phyloP scores from a whole-genome alignment of 2,888 invertebrate genomes.

The Arctia plantaginis region DNA sequence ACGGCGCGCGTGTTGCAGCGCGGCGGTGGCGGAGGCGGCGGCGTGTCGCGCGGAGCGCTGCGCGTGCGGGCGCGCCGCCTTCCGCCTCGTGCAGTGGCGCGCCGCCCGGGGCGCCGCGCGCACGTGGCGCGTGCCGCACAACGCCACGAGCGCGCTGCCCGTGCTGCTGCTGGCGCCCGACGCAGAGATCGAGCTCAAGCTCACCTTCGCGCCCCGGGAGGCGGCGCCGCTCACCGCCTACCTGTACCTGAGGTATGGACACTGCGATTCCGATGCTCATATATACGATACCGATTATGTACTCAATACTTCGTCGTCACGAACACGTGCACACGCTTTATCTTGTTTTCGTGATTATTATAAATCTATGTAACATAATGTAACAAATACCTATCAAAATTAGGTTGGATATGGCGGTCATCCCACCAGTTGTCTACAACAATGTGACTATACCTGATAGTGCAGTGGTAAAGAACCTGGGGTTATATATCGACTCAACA shows the following conservation, averaged over 20 bases:
- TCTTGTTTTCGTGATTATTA: too few species aligned
- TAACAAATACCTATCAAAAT: too few species aligned
- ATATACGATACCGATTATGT: too few species aligned
- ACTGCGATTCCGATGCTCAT: neutral
- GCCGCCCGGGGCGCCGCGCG: slow-evolving; percentile 43
- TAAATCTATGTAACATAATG: too few species aligned
- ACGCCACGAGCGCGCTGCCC: slow-evolving; percentile 41
- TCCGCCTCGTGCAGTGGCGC: slow-evolving; percentile 63
- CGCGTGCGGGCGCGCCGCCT: slow-evolving; percentile 57
- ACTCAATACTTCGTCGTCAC: too few species aligned
- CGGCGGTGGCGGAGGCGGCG: slow-evolving; percentile 25
- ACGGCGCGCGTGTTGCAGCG: neutral
- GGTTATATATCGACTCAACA: too few species aligned
- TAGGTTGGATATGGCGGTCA: too few species aligned
- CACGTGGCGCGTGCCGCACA: slow-evolving; percentile 22
- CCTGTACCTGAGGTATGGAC: slow-evolving; percentile 78
- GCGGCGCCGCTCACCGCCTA: slow-evolving; percentile 78
- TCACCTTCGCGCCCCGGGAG: slow-evolving; percentile 80
- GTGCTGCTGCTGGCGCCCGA: slow-evolving; percentile 86
- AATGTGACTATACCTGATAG: too few species aligned
- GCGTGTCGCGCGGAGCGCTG: slow-evolving; percentile 44
- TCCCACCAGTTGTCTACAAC: too few species aligned
- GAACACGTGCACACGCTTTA: too few species aligned
- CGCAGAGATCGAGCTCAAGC: slow-evolving; percentile 77
- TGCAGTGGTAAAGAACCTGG: too few species aligned